Evolutionary conservation across 2,113 vertebrate species (phyloP).

Genomic region (Falco punctatus): DNA sequence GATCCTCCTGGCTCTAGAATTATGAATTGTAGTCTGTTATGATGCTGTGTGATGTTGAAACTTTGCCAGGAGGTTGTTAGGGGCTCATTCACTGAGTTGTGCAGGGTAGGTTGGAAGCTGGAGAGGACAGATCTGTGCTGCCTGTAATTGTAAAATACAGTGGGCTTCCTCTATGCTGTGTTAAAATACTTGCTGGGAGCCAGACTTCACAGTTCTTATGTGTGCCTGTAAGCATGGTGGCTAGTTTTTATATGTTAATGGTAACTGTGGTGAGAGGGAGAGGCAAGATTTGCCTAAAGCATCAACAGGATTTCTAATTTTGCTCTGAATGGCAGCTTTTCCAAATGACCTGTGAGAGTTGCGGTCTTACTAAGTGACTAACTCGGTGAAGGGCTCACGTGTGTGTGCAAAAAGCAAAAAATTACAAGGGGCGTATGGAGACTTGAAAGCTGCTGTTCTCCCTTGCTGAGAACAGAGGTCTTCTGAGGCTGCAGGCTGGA

Average conservation of each 20-base stretch:
- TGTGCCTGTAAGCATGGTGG: neutral
- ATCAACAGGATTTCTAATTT: neutral
- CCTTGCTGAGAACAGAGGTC: neutral
- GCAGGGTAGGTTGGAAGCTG: neutral
- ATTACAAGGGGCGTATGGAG: neutral
- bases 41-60: neutral
- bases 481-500: neutral
- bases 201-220: neutral
- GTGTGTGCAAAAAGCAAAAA: accelerated
- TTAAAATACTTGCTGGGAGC: neutral
- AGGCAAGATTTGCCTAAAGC: neutral
- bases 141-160: neutral
- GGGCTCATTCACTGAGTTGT: neutral
- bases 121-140: neutral
- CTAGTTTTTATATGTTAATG: neutral
- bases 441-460: neutral
- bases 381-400: neutral
- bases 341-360: neutral
- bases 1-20: neutral
- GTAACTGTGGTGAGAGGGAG: neutral
- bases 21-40: neutral
- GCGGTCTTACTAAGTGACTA: neutral
- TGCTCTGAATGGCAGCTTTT: neutral
- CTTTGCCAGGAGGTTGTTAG: neutral
- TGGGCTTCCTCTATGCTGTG: neutral